Evolutionary conservation across 2,113 vertebrate species (phyloP).

Genomic region (Vombatus ursinus): DNA sequence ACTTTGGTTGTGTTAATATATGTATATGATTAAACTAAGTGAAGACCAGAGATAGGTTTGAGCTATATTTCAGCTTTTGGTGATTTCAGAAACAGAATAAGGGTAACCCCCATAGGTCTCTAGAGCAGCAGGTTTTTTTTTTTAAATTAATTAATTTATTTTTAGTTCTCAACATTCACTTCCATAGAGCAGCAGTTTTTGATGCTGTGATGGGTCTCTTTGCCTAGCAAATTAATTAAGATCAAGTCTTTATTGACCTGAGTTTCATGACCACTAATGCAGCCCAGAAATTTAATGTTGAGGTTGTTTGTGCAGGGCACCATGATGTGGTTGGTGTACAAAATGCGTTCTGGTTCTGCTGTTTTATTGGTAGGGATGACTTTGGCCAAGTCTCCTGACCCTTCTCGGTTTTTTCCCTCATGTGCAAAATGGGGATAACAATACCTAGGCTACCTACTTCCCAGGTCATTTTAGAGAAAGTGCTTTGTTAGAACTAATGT

Average conservation of each 20-base stretch:
- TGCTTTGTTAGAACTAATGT: neutral
- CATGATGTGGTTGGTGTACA: neutral
- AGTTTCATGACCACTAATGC: conserved; percentile 34
- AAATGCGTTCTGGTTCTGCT: neutral
- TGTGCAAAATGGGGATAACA: neutral
- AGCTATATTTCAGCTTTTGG: neutral
- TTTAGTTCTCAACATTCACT: no score
- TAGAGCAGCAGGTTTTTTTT: neutral
- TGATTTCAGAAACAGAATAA: neutral
- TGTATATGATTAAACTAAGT: neutral
- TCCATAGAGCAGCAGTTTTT: neutral
- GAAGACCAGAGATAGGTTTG: neutral
- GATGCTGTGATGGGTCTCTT: neutral
- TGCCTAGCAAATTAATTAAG: neutral
- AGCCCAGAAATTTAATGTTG: conserved; percentile 9
- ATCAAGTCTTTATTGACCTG: conserved; percentile 3
- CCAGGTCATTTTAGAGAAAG: neutral
- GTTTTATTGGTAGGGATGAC: neutral
- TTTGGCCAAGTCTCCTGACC: neutral
- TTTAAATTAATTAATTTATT: no score
- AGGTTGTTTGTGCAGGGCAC: neutral
- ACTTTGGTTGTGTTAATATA: neutral
- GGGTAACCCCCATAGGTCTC: neutral
- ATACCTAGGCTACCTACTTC: neutral
- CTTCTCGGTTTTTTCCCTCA: neutral